These are phyloP conservation scores for Bombus cullumanus DNA, from an alignment of 1,140 invertebrate species.

Conservation along the genomic window DNA sequence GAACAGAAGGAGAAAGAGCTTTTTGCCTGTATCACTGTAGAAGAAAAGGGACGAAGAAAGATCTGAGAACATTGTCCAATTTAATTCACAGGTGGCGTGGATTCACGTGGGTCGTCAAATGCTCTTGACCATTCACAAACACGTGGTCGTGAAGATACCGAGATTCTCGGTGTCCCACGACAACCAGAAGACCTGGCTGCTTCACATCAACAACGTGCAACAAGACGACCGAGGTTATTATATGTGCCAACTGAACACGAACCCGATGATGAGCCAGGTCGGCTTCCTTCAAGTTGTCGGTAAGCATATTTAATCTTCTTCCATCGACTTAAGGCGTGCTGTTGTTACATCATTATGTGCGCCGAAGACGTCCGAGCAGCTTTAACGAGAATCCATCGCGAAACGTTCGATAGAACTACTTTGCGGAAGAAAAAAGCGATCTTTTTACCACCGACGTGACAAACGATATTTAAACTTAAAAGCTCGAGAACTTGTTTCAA, in stretches of 20 bases:
- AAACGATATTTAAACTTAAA: not conserved
- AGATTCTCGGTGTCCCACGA: conserved; percentile 94
- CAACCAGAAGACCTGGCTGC: conserved; percentile 95
- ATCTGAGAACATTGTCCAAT: not conserved
- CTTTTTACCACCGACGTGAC: not conserved
- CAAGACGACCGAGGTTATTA: conserved; percentile 95
- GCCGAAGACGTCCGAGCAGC: no score
- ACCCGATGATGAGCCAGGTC: conserved; percentile 97
- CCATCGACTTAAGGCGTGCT: not conserved
- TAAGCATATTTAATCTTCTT: conserved; percentile 83
- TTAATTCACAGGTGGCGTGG: conserved; percentile 91
- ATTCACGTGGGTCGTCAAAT: conserved; percentile 97
- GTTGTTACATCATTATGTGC: not conserved
- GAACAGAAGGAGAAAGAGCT: no score
- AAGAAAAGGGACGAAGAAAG: not conserved
- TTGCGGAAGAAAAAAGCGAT: not conserved
- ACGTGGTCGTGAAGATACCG: conserved; percentile 93
- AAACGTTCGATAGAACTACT: not conserved
- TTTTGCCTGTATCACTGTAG: no score
- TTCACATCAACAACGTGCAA: conserved; percentile 94
- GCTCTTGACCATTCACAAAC: conserved; percentile 95
- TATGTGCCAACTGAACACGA: conserved; percentile 97
- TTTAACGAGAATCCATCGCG: not conserved
- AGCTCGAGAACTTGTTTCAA: not conserved
- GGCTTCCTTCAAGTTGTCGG: conserved; percentile 97